A percentile compares a stretch with the other conserved stretches of the same genome.
Conservation (phyloP, 2,113 vertebrate genomes). For the Puntigrus tetrazona region DNA sequence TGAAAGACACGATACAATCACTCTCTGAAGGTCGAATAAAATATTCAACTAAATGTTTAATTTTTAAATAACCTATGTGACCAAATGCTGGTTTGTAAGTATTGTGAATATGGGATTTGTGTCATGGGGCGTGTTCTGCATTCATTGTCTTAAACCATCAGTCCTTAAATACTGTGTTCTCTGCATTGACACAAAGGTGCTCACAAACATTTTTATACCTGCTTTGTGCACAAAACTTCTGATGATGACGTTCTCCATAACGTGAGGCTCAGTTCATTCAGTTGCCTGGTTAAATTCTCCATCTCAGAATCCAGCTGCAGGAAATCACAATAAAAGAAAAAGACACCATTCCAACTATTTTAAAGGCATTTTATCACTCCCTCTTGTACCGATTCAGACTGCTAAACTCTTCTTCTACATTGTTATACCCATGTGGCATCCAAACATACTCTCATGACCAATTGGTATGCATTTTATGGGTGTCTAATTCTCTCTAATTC, state of each 20-base stretch:
- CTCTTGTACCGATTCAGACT: too few relatives aligned
- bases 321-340: not conserved
- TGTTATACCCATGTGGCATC: too few relatives aligned
- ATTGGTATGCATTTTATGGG: too few relatives aligned
- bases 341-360: not conserved
- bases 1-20: not conserved
- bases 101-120: not conserved
- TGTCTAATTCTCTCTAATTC: too few relatives aligned
- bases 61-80: not conserved
- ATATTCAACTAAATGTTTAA: not conserved
- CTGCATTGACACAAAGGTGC: not conserved
- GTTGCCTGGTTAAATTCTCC: slow-evolving; percentile 85
- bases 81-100: not conserved
- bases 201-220: not conserved
- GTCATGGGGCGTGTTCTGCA: too few relatives aligned
- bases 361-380: not conserved
- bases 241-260: slow-evolving; percentile 82
- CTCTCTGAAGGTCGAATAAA: not conserved
- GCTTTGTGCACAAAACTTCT: slow-evolving; percentile 62
- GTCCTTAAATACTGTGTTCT: not conserved
- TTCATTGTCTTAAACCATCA: not conserved
- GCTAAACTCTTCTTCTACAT: not conserved
- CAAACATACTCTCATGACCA: too few relatives aligned
- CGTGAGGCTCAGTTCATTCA: slow-evolving; percentile 83
- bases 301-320: slow-evolving; percentile 83